Percentiles rank a stretch among this genome's conserved stretches.
phyloP scores from a whole-genome alignment of 2,113 vertebrate genomes.

The Vicugna pacos region DNA sequence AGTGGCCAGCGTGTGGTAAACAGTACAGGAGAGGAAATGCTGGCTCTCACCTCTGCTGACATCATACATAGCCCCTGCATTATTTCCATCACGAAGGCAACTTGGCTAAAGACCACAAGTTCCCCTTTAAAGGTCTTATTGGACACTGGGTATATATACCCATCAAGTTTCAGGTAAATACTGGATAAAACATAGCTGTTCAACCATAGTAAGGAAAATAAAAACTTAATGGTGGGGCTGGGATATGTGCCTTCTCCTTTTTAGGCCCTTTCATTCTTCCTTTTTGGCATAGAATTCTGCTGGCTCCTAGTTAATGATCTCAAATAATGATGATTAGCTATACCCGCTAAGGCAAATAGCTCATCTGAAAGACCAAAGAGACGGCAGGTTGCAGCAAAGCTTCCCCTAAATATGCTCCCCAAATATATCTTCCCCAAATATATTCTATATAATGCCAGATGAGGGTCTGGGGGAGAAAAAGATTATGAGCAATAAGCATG shows the following conservation, averaged over 20 bases:
- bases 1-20: fast-evolving
- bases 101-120: not conserved
- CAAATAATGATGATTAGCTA: not conserved
- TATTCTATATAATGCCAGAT: not conserved
- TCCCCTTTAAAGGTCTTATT: not conserved
- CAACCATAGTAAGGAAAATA: not conserved
- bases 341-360: not conserved
- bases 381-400: not conserved
- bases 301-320: not conserved
- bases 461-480: not conserved
- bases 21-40: not conserved
- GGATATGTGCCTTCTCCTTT: not conserved
- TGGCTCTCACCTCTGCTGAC: not conserved
- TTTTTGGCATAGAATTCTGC: not conserved
- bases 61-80: not conserved
- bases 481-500: not conserved
- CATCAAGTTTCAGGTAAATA: not conserved
- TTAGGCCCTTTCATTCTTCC: not conserved
- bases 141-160: not conserved
- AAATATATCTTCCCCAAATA: not conserved
- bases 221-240: not conserved
- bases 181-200: not conserved
- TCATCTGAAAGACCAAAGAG: not conserved
- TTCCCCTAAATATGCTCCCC: not conserved
- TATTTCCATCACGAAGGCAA: not conserved